Percentiles rank a stretch among this genome's conserved stretches.
phyloP scores from a whole-genome alignment of 2,797 vertebrate species.

The Liasis olivaceus region DNA sequence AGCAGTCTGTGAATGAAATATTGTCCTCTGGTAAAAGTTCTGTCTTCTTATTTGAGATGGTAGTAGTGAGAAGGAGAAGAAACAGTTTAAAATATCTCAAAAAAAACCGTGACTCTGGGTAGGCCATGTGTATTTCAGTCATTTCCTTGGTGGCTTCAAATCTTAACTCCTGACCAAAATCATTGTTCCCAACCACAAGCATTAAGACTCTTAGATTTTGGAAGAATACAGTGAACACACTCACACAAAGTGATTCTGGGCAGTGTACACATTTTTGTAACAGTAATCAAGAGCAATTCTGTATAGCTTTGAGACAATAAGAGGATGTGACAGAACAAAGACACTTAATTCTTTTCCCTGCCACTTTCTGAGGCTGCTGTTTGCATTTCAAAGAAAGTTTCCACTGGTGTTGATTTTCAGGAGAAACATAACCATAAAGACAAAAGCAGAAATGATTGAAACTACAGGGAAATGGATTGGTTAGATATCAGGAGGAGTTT shows the following conservation, averaged over 20 bases:
- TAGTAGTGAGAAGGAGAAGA: too few relatives aligned
- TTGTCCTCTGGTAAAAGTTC: too few relatives aligned
- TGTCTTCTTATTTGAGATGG: too few relatives aligned
- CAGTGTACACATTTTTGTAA: not conserved
- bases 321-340: not conserved
- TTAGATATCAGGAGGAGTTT: not conserved
- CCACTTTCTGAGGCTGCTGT: not conserved
- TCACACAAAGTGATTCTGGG: too few relatives aligned
- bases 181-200: not conserved
- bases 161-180: not conserved
- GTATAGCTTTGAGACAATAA: not conserved
- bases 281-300: not conserved
- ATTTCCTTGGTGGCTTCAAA: not conserved
- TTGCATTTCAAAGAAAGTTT: not conserved
- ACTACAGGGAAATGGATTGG: not conserved
- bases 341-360: not conserved
- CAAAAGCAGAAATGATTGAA: not conserved
- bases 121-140: not conserved
- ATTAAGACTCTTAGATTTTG: not conserved
- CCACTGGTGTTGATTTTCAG: not conserved
- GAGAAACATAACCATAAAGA: not conserved
- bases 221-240: not conserved
- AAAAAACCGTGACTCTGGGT: too few relatives aligned
- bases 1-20: not conserved
- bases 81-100: too few relatives aligned